Percentiles rank a stretch among this genome's conserved stretches.
Evolutionary conservation across 2,113 vertebrate genomes (phyloP).

Genomic region (Carassius gibelio): DNA sequence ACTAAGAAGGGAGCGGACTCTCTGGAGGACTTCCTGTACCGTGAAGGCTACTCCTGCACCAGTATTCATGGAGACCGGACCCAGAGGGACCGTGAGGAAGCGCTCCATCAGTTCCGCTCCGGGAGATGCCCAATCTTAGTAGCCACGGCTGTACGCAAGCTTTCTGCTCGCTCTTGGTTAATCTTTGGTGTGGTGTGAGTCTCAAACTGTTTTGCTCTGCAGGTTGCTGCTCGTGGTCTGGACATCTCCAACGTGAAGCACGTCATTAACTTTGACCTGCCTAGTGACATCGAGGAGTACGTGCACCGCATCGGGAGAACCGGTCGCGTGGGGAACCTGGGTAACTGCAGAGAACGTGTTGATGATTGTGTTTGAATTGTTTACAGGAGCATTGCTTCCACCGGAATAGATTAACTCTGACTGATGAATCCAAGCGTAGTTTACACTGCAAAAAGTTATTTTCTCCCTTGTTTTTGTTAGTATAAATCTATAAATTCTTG

Average conservation of each 20-base stretch:
- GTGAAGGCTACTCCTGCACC: slow-evolving; percentile 94
- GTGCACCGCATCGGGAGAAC: slow-evolving; percentile 98
- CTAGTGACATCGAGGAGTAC: slow-evolving; percentile 97
- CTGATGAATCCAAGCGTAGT: too few relatives aligned
- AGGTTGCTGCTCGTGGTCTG: slow-evolving; percentile 96
- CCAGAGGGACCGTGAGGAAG: slow-evolving; percentile 95
- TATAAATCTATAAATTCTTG: too few relatives aligned
- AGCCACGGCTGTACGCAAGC: slow-evolving; percentile 89
- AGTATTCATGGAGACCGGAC: slow-evolving; percentile 97
- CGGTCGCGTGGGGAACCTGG: slow-evolving; percentile 95
- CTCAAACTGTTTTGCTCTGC: slow-evolving; percentile 10
- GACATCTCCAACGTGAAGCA: slow-evolving; percentile 98
- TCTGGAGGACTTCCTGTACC: slow-evolving; percentile 93
- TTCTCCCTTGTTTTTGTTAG: too few relatives aligned
- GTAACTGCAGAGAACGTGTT: slow-evolving; percentile 58
- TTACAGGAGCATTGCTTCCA: too few relatives aligned
- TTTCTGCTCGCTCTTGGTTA: not conserved
- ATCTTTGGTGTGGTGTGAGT: not conserved
- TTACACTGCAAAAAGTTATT: too few relatives aligned
- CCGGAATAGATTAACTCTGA: too few relatives aligned
- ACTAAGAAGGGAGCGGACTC: slow-evolving; percentile 97
- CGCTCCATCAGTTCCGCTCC: slow-evolving; percentile 93
- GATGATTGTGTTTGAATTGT: too few relatives aligned
- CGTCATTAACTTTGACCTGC: slow-evolving; percentile 97
- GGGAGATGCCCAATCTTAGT: slow-evolving; percentile 96